Evolutionary conservation across 2,113 vertebrate genomes (phyloP), one percentile per base, ranked within the genome.

Genomic region (Emydocephalus ijimae): DNA sequence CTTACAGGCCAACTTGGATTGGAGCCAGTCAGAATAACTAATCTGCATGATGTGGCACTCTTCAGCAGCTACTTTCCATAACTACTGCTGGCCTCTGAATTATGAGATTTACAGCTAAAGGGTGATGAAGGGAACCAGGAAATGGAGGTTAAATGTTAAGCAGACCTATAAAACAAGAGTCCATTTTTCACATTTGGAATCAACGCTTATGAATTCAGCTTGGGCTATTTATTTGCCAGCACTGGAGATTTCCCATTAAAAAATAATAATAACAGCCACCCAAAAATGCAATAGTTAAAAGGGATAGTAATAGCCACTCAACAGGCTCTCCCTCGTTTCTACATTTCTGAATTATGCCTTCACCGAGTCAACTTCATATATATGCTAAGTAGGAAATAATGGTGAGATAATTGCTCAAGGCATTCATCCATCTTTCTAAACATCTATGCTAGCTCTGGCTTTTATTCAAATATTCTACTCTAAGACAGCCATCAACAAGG

Each of bases 401-500:
- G 64, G 34, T 86, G 34, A 88, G 93, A 39, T 0, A 56, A 21
- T 85, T 93, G 85, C 21, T 43, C 81, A 55, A 43, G 81, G 24
- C 93, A 56, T 92, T 92, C 74, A 12, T 3, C 18, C 48, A 88
- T 91, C 94, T 95, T 94, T 89, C 95, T 45, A 92, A 93, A 93
- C 87, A 85, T 50, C 34, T 69, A 69, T 87, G 64, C 54, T 89
- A 85, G 45, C 56, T 86, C 92, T 97, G 95, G 96, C 96, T 86
- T 88, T 1, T 29, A 94, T 93, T 89, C 93, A 95, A 95, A 94
- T 96, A 95, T 93, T 87, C 24, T 89, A 88, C 88, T 92, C 91
- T 95, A 95, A 86, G 69, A 54, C 39, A 86, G 24, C 90, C 24
- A 29, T 57, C 56, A 54, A 93, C 50, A 93, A 94, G 50, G 87